phyloP scores from a whole-genome alignment of 2,888 invertebrate genomes.

The Nezara viridula region DNA sequence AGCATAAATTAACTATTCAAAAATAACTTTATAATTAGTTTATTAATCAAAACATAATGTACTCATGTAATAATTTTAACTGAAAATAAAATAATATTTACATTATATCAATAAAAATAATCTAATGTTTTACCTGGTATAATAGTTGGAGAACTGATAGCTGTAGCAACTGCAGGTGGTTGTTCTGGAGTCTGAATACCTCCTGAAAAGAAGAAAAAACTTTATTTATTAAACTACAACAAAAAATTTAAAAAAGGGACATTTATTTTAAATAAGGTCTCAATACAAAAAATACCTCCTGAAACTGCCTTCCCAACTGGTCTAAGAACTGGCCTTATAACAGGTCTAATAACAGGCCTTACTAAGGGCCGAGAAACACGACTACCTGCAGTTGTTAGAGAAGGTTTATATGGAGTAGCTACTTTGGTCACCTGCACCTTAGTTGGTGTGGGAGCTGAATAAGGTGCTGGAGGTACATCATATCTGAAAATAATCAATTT shows the following conservation, averaged over 20 bases:
- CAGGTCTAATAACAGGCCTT: slow-evolving; percentile 61
- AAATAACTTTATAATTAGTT: not conserved
- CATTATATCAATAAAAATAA: slow-evolving; percentile 66
- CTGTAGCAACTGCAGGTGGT: slow-evolving; percentile 53
- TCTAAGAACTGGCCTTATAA: slow-evolving; percentile 60
- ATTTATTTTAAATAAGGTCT: not conserved
- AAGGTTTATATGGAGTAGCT: slow-evolving; percentile 47
- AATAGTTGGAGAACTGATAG: slow-evolving; percentile 56
- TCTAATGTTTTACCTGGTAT: slow-evolving; percentile 67
- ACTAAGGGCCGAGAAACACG: slow-evolving; percentile 54
- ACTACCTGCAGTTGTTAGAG: slow-evolving; percentile 17
- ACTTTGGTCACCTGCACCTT: slow-evolving; percentile 66
- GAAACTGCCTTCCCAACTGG: slow-evolving; percentile 60
- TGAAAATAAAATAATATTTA: not conserved
- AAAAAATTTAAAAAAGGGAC: not conserved
- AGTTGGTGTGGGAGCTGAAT: slow-evolving; percentile 67
- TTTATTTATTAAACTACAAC: not conserved
- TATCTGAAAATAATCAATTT: slow-evolving; percentile 71
- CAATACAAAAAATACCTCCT: slow-evolving; percentile 1
- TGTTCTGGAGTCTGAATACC: slow-evolving; percentile 42
- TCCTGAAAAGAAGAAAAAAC: not conserved
- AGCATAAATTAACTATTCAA: not conserved
- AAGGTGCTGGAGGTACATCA: slow-evolving; percentile 74
- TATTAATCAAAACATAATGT: not conserved
- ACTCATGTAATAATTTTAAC: not conserved